Conservation (phyloP, 2,113 vertebrate species). For the Sitta europaea region DNA sequence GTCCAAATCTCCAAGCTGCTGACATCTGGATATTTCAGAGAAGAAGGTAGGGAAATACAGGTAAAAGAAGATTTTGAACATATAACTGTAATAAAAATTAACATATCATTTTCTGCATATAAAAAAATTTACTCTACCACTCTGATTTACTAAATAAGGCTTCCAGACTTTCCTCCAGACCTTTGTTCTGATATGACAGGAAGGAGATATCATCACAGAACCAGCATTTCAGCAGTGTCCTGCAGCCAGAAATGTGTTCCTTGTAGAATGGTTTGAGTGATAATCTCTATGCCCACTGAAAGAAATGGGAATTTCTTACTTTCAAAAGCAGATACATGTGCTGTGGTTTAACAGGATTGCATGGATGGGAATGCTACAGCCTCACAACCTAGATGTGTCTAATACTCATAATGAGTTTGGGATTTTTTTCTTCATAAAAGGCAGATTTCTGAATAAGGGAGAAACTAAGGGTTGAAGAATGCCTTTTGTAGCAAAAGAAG, state of each 20-base stretch:
- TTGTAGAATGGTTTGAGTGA: background rate
- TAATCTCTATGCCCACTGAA: background rate
- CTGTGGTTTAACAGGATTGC: background rate
- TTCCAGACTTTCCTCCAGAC: background rate
- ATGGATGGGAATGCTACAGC: background rate
- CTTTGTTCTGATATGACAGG: background rate
- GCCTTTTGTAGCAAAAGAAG: background rate
- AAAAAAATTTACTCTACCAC: background rate
- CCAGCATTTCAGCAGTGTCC: background rate
- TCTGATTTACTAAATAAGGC: background rate
- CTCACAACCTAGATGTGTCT: background rate
- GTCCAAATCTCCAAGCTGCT: accelerated
- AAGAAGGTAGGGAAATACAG: background rate
- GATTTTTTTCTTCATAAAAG: background rate
- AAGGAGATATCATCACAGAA: background rate
- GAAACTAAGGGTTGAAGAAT: background rate
- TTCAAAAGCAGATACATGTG: background rate
- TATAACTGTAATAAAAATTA: background rate
- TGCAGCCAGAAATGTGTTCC: background rate
- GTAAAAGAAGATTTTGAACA: background rate
- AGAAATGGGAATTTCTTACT: background rate
- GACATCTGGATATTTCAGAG: background rate
- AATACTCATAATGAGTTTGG: background rate
- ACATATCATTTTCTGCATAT: accelerated
- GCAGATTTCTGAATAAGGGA: background rate